Conservation (phyloP, 2,888 invertebrate species). For the Phengaris arion region DNA sequence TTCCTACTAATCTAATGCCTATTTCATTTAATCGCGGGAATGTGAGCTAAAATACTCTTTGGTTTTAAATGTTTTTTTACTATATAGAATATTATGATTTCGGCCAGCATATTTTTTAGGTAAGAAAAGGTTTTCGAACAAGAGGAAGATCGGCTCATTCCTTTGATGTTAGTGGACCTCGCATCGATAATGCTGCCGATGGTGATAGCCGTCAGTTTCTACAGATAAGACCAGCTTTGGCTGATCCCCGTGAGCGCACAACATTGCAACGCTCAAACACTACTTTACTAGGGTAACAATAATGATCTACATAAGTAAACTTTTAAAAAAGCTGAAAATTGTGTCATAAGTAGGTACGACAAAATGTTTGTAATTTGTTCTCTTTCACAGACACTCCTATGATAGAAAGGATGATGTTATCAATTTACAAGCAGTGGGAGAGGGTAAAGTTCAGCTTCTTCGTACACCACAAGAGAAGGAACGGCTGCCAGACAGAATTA, state of each 20-base stretch:
- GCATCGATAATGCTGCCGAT: constrained; percentile 53
- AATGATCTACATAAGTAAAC: neutral
- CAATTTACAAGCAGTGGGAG: constrained; percentile 80
- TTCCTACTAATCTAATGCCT: constrained; percentile 61
- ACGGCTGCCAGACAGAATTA: constrained; percentile 92
- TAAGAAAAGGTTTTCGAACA: constrained; percentile 71
- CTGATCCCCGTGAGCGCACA: constrained; percentile 55
- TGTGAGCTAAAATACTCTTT: constrained; percentile 50
- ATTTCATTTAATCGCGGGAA: constrained; percentile 71
- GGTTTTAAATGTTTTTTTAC: neutral
- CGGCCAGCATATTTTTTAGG: constrained; percentile 46
- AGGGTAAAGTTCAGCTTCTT: constrained; percentile 84
- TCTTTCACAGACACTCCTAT: constrained; percentile 44
- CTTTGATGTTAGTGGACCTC: constrained; percentile 60
- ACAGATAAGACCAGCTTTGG: constrained; percentile 71
- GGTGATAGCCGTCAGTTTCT: constrained; percentile 68
- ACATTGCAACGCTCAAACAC: constrained; percentile 72
- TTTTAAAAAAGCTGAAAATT: neutral
- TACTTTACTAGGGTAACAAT: constrained; percentile 64
- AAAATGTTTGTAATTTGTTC: constrained; percentile 1
- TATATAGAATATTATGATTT: neutral
- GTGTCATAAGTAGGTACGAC: neutral
- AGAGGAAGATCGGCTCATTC: constrained; percentile 75
- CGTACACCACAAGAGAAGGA: constrained; percentile 88
- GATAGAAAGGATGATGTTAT: constrained; percentile 63